A percentile compares a stretch with the other conserved stretches of the same genome.
Conservation (phyloP, 1,140 invertebrate genomes). For the Andricus grossulariae region DNA sequence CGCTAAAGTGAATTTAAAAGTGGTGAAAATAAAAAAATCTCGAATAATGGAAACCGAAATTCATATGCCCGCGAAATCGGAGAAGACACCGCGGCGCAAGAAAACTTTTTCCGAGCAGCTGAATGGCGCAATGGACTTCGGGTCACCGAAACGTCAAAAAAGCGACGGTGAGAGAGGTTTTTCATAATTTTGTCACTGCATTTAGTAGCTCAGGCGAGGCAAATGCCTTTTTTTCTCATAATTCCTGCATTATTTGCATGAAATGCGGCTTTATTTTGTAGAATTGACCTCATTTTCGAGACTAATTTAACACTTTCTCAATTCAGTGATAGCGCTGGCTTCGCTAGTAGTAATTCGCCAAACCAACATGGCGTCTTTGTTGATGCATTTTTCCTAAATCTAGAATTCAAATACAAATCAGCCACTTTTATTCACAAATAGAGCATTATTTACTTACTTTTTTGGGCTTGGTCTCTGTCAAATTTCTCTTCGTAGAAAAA, state of each 20-base stretch:
- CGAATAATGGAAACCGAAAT: constrained; percentile 48
- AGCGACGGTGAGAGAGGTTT: constrained; percentile 66
- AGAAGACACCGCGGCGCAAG: constrained; percentile 62
- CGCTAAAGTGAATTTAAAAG: constrained; percentile 10
- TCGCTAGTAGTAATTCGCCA: neutral
- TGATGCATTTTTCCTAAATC: neutral
- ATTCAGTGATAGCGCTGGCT: constrained; percentile 4
- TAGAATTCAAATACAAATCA: constrained; percentile 1
- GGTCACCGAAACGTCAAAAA: constrained; percentile 71
- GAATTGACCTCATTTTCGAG: neutral
- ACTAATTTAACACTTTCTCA: neutral
- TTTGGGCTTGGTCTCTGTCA: neutral
- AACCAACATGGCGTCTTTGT: constrained; percentile 19
- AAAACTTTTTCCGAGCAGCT: constrained; percentile 55
- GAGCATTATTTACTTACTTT: neutral
- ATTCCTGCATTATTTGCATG: constrained; percentile 14
- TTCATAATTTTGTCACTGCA: constrained; percentile 4
- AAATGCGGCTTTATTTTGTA: neutral
- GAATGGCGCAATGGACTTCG: constrained; percentile 71
- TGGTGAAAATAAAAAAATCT: constrained; percentile 25
- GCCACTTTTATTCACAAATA: neutral
- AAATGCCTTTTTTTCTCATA: neutral
- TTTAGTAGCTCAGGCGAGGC: neutral
- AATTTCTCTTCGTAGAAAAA: neutral
- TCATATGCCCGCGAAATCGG: constrained; percentile 68